phyloP scores from a whole-genome alignment of 1,140 invertebrate species.

The Cyphomyrmex costatus region DNA sequence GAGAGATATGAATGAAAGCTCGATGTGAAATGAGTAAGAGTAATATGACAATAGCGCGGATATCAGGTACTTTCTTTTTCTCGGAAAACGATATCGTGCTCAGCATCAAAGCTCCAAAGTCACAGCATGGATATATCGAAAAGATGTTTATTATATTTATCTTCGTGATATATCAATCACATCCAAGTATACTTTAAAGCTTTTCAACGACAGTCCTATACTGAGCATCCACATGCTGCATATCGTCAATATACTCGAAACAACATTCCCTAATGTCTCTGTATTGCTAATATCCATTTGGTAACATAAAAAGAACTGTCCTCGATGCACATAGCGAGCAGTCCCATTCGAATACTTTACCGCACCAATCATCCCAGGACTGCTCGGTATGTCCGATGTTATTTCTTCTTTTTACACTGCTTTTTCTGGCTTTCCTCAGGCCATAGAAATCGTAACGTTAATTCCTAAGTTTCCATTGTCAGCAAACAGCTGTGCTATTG shows the following conservation, averaged over 20 bases:
- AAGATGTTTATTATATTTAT: constrained; percentile 60
- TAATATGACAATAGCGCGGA: constrained; percentile 63
- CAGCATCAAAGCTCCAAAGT: constrained; percentile 69
- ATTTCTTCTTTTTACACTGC: constrained; percentile 62
- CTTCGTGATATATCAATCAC: constrained; percentile 60
- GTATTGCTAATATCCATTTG: constrained; percentile 75
- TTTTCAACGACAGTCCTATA: constrained; percentile 66
- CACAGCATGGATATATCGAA: constrained; percentile 53
- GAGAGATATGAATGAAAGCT: constrained; percentile 12
- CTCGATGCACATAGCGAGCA: constrained; percentile 63
- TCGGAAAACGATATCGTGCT: constrained; percentile 67
- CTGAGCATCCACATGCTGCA: constrained; percentile 54
- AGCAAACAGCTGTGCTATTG: constrained; percentile 98
- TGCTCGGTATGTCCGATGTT: constrained; percentile 60
- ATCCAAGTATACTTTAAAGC: constrained; percentile 75
- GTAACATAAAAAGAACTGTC: constrained; percentile 73
- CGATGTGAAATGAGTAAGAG: constrained; percentile 60
- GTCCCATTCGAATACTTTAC: constrained; percentile 40
- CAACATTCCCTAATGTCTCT: constrained; percentile 71
- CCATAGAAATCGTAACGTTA: constrained; percentile 99
- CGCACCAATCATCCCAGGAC: constrained; percentile 48
- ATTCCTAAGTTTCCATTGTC: constrained; percentile 99
- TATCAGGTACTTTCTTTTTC: constrained; percentile 73
- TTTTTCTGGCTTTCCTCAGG: constrained; percentile 86
- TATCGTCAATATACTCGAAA: constrained; percentile 66